Conservation (phyloP, 2,888 invertebrate genomes). For the Cheilosia scutellata region DNA sequence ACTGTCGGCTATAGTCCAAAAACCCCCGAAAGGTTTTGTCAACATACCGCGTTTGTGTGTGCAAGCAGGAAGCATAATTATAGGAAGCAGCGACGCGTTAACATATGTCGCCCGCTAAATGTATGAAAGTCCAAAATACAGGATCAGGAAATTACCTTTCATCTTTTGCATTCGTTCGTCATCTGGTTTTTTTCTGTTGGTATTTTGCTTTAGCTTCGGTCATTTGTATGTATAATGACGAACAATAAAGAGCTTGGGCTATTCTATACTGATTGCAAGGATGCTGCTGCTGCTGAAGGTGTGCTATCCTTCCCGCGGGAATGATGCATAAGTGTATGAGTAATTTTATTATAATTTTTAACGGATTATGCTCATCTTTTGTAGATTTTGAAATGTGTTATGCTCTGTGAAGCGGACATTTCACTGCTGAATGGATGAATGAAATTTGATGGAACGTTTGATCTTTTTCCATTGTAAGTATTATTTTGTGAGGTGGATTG, state of each 20-base stretch:
- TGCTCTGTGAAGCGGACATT: slow-evolving; percentile 49
- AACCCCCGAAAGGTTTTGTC: slow-evolving; percentile 51
- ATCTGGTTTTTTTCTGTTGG: slow-evolving; percentile 18
- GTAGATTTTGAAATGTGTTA: slow-evolving; percentile 18
- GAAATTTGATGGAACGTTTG: slow-evolving; percentile 33
- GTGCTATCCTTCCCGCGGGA: slow-evolving; percentile 16
- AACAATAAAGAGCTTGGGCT: slow-evolving; percentile 46
- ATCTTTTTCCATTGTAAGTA: slow-evolving; percentile 40
- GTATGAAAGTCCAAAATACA: slow-evolving; percentile 42
- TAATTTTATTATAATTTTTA: slow-evolving; percentile 68
- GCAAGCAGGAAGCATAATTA: slow-evolving; percentile 66
- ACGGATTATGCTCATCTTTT: slow-evolving; percentile 53
- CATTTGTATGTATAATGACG: slow-evolving; percentile 53
- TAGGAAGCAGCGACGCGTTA: slow-evolving; percentile 73
- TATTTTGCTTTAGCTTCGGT: slow-evolving; percentile 46
- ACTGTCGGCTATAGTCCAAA: background rate
- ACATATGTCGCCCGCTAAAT: slow-evolving; percentile 73
- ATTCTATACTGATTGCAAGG: slow-evolving; percentile 27
- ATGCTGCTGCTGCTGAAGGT: slow-evolving; percentile 41
- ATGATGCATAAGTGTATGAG: slow-evolving; percentile 26
- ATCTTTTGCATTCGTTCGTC: slow-evolving; percentile 56
- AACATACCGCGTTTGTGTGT: slow-evolving; percentile 30
- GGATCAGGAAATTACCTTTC: slow-evolving; percentile 71
- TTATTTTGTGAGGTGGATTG: background rate
- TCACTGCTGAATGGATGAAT: slow-evolving; percentile 35